A percentile compares a stretch with the other conserved stretches of the same genome.
These are phyloP conservation scores for Temnothorax longispinosus DNA, from an alignment of 1,140 invertebrate species.

Conservation along the genomic window DNA sequence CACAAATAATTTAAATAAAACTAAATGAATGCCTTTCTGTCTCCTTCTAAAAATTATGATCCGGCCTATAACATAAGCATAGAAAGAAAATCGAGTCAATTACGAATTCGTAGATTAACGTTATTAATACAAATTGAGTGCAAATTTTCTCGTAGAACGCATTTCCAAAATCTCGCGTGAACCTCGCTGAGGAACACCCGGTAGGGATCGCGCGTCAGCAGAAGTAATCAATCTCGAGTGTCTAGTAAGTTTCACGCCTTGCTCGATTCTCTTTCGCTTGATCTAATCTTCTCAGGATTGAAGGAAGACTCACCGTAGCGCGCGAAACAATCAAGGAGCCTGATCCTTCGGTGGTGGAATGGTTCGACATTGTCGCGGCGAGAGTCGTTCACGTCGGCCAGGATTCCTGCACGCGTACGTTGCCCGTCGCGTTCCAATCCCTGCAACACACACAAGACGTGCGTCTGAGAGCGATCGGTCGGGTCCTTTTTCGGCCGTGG, in stretches of 20 bases:
- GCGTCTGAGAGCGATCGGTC: constrained; percentile 71
- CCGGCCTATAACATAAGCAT: background rate
- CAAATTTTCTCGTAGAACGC: background rate
- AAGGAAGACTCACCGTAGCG: constrained; percentile 81
- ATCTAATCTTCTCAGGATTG: constrained; percentile 47
- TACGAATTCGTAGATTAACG: background rate
- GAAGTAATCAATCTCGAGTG: constrained; percentile 57
- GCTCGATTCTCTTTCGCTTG: constrained; percentile 56
- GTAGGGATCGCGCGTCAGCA: background rate
- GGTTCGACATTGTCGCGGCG: constrained; percentile 79
- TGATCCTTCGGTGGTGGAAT: constrained; percentile 81
- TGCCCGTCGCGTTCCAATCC: constrained; percentile 85
- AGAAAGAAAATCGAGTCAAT: constrained; percentile 42
- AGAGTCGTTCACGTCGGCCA: constrained; percentile 85
- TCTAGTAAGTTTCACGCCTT: constrained; percentile 57
- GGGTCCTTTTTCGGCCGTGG: constrained; percentile 64
- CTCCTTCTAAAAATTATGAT: background rate
- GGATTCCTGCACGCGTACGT: constrained; percentile 85
- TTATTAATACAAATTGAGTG: background rate
- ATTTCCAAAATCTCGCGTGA: background rate
- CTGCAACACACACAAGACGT: constrained; percentile 83
- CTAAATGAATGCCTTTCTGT: background rate
- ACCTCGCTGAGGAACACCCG: background rate
- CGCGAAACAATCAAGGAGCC: constrained; percentile 81
- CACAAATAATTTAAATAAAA: background rate